Evolutionary conservation across 2,888 invertebrate species (phyloP), one percentile per base, ranked within the genome.

Genomic region (Cataglyphis cursor): DNA sequence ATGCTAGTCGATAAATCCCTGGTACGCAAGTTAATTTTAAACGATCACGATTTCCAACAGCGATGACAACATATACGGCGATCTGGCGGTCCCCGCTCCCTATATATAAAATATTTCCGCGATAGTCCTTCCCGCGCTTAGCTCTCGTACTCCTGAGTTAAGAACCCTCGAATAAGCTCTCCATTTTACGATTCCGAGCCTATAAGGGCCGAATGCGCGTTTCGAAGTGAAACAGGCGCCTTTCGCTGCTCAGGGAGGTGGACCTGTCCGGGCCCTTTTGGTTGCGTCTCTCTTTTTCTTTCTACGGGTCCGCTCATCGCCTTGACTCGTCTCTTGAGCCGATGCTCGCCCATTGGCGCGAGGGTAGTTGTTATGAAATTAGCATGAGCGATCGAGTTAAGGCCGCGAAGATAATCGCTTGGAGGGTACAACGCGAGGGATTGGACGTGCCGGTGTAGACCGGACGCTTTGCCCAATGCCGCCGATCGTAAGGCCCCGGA

Each of bases 351-450:
- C 89, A 94, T 94, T 94, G 94, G 94, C 90, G 94, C 93, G 92
- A 93, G 92, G 93, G 93, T 93, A 93, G 94, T 94, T 94, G 94
- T 94, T 94, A 94, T 92, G 93, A 94, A 94, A 95, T 95, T 94
- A 95, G 94, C 94, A 95, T 94, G 94, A 94, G 90, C 93, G 93
- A 94, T 93, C 94, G 90, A 92, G 83, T 86, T 91, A 90, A 90
- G 89, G 89, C 90, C 62, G 72, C 89, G 86, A 86, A 90, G 92
- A 92, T 94, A 94, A 94, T 94, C 92, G 93, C 91, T 93, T 88
- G 86, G 91, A 92, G 91, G 91, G 91, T 91, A 91, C 91, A 87
- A 61, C 76, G 85, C 64, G 75, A 61, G 90, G 91, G 93, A 94
- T 94, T 94, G 94, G 94, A 90, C 87, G 91, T 88, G 86, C 84